Evolutionary conservation across 1,140 invertebrate species (phyloP), one percentile per base, ranked within the genome.

Genomic region (Proales similis): DNA sequence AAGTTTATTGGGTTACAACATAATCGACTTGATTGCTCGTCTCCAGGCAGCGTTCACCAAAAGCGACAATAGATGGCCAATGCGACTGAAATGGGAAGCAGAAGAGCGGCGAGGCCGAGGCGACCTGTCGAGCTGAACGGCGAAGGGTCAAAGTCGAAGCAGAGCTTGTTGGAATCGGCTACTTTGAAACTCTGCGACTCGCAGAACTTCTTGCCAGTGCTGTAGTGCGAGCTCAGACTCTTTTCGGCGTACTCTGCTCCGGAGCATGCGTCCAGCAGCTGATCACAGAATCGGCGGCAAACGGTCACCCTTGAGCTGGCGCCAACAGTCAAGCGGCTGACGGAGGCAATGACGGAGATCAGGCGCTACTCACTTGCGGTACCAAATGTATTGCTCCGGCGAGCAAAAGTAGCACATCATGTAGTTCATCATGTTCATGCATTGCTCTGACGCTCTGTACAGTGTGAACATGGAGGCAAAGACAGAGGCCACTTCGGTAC

Each of bases 341-440:
- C 24, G 60, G 29, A 60, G 11, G 12, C 27, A 30, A 11, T 63
- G 12, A 14, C 14, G 27, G 9, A 6, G 12, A 2, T 27, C 20
- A 6, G 20, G 6, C n/a, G 22, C 17, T 5, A 67, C 67, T 64
- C 65, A 75, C 70, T 68, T 65, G 42, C 68, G 68, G 65, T 70
- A 75, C 74, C 74, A 77, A 17, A 67, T 64, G 17, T 70, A 65
- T 60, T 77, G 75, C 33, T 75, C 67, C 20, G 75, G 75, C 62
- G 72, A 74, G 64, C 75, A 77, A 60, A 77, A 77, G 61, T 68
- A 77, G 49, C 75, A 77, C 74, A 76, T 77, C 27, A 77, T 64
- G 61, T 77, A 77, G 64, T 76, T 76, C 36, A 77, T 67, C 30
- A 67, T 66, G 47, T 76, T 73, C 20, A 64, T 65, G 65, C 75